phyloP scores from a whole-genome alignment of 2,797 vertebrate genomes.

The Xerus rutilus region DNA sequence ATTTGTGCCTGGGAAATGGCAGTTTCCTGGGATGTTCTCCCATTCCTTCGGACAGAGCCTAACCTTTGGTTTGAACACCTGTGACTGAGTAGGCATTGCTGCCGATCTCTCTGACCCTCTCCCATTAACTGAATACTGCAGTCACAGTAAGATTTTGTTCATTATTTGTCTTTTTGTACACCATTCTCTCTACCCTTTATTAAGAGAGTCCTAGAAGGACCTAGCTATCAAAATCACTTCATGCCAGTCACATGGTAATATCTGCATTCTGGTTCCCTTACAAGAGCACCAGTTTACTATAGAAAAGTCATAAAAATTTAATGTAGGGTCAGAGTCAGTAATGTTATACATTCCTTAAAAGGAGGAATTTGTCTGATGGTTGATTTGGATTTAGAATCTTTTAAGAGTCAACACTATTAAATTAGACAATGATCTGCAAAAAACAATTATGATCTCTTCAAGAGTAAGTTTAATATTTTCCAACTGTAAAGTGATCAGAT shows the following conservation, averaged over 20 bases:
- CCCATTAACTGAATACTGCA: not conserved
- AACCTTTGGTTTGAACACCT: not conserved
- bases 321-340: not conserved
- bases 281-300: not conserved
- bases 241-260: not conserved
- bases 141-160: not conserved
- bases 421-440: not conserved
- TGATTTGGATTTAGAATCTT: not conserved
- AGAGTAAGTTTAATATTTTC: not conserved
- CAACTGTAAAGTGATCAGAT: not conserved
- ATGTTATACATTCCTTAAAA: not conserved
- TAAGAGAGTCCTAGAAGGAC: not conserved
- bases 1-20: not conserved
- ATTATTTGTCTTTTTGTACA: not conserved
- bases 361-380: not conserved
- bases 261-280: not conserved
- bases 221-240: not conserved
- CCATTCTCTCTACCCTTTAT: not conserved
- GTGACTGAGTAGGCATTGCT: not conserved
- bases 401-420: not conserved
- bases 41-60: not conserved
- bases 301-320: not conserved
- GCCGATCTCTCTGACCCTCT: not conserved
- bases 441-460: conserved; percentile 1
- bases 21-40: not conserved